phyloP scores from a whole-genome alignment of 2,113 vertebrate species.

The Urocynchramus pylzowi region DNA sequence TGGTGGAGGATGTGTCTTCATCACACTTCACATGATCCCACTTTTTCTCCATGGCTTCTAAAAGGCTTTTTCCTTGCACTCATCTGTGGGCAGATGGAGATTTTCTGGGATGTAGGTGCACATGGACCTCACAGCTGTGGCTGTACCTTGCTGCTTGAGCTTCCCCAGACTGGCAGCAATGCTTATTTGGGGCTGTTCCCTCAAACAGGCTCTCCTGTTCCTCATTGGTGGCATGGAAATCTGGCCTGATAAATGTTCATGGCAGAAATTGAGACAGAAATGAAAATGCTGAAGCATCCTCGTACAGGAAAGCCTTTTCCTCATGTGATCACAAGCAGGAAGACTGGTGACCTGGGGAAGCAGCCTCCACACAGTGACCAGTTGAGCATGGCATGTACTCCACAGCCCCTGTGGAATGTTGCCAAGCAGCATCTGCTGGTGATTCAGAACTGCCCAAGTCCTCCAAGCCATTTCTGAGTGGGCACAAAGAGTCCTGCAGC shows the following conservation, averaged over 20 bases:
- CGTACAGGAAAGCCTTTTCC: not conserved
- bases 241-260: not conserved
- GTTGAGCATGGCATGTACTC: not conserved
- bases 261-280: not conserved
- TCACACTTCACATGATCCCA: not conserved
- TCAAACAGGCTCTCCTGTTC: not conserved
- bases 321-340: not conserved
- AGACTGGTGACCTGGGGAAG: not conserved
- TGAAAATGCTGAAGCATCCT: not conserved
- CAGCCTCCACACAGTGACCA: not conserved
- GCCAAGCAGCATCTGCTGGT: not conserved
- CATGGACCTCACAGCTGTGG: not conserved
- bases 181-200: not conserved
- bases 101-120: not conserved
- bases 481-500: not conserved
- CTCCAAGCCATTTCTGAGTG: not conserved
- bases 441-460: not conserved
- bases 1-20: not conserved
- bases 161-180: not conserved
- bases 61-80: not conserved
- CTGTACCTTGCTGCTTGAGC: not conserved
- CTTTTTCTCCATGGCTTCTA: not conserved
- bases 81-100: not conserved
- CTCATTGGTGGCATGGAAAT: not conserved
- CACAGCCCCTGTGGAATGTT: not conserved